Conservation (phyloP, 2,888 invertebrate genomes). For the Drosophila pseudotalamancana region DNA sequence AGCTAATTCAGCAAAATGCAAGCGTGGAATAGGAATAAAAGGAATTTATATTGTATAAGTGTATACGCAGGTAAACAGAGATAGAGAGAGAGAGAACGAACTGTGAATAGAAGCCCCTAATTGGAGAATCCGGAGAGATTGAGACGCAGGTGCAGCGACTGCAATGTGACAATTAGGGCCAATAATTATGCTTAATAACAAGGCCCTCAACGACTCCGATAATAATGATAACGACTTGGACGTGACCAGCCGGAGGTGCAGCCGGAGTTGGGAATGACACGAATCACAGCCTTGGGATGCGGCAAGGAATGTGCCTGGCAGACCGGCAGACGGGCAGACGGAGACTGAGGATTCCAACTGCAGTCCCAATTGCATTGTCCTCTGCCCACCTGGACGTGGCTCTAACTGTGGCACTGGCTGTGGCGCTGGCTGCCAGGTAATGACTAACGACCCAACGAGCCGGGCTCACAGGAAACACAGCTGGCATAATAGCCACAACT, state of each 20-base stretch:
- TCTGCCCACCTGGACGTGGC: conserved; percentile 7
- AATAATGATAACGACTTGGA: conserved; percentile 46
- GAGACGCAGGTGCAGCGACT: conserved; percentile 1
- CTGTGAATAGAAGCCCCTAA: neutral
- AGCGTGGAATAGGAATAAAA: too few relatives aligned
- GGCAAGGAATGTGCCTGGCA: conserved; percentile 19
- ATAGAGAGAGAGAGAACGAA: neutral
- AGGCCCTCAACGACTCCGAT: too few relatives aligned
- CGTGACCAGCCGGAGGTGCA: conserved; percentile 34
- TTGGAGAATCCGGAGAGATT: conserved; percentile 1
- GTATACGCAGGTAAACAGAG: too few relatives aligned
- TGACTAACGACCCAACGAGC: conserved; percentile 25
- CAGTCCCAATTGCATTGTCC: conserved; percentile 39
- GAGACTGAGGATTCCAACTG: conserved; percentile 13
- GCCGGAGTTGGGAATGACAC: neutral
- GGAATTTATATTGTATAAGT: too few relatives aligned
- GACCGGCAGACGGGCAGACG: neutral
- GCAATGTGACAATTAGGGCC: conserved; percentile 26
- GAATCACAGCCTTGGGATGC: conserved; percentile 20
- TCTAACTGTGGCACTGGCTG: conserved; percentile 33
- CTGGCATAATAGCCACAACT: conserved; percentile 51
- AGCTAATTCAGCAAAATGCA: too few relatives aligned
- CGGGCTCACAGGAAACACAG: conserved; percentile 46
- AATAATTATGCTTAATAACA: conserved; percentile 48
- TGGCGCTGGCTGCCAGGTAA: conserved; percentile 22